Evolutionary conservation across 2,797 vertebrate genomes (phyloP), one percentile per base, ranked within the genome.

Genomic region (Valencia hispanica): DNA sequence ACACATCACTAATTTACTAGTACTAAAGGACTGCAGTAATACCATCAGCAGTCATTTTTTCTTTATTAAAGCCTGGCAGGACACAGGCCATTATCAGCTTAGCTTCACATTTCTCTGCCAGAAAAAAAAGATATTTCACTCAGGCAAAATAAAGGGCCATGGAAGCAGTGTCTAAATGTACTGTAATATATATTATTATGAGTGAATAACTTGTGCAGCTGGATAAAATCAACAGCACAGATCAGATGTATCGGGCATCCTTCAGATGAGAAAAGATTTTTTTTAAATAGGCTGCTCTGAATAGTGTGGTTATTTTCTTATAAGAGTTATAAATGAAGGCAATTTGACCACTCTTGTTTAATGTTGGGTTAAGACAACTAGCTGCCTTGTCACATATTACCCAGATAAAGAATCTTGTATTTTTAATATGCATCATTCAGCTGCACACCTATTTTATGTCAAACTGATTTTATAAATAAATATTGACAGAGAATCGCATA

Each of bases 11-110:
- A 84, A 86, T 91, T 78, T 78, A 66, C 32, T 0, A 41, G 68
- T 41, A 84, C 74, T n/a, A 86, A 88, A 91, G 48, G 73, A 55
- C 73, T 68, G 75, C 73, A 41, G 32, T 11, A 61, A 90, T 78
- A 77, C 66, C n/a, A 91, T 90, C 72, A 70, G 87, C 75, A 76
- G 71, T 73, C 72, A 65, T 36, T 73, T 85, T 79, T 51, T 75
- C 81, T 83, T 87, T 82, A 88, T 87, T 89, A 85, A 91, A 87
- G 84, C 78, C 73, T 86, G 81, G 87, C 65, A 84, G 86, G 89
- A 90, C 79, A 73, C 66, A 27, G 72, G 70, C 72, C 5, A 55
- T 85, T 85, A 92, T 92, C 87, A 85, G 85, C 77, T 68, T 30
- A 78, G 77, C 82, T 79, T 79, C 81, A 85, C 75, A 78, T 83